Conservation (phyloP, 2,888 invertebrate genomes). For the Sarcophaga subvicina region DNA sequence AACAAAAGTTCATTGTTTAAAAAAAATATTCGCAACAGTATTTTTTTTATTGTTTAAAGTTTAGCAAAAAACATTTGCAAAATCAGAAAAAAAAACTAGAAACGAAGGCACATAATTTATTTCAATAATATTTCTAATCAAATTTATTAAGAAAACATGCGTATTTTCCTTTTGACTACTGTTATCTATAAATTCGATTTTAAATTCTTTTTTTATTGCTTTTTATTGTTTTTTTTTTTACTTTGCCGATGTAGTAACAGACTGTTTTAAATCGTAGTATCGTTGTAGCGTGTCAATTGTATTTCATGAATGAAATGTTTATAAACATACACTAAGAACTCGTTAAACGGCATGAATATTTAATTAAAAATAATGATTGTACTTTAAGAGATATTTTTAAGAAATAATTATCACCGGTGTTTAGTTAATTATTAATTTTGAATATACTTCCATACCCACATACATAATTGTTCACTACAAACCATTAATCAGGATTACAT, state of each 20-base stretch:
- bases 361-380: no score
- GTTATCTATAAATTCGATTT: background rate
- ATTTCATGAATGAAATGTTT: constrained; percentile 12
- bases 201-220: background rate
- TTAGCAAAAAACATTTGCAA: background rate
- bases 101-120: background rate
- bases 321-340: constrained; percentile 10
- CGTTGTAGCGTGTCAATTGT: background rate
- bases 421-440: no score
- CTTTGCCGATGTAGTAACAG: constrained; percentile 26
- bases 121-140: background rate
- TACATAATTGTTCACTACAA: no score
- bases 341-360: background rate
- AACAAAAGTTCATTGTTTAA: constrained; percentile 62
- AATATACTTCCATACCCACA: no score
- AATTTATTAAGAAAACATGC: constrained; percentile 2
- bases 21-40: background rate
- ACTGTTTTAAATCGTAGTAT: background rate
- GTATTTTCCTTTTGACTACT: constrained; percentile 13
- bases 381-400: no score
- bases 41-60: constrained; percentile 32
- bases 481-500: no score
- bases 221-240: background rate
- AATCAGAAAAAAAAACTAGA: background rate
- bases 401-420: no score